phyloP scores from a whole-genome alignment of 2,113 vertebrate species.

The Pseudolaguvia tuberculata region DNA sequence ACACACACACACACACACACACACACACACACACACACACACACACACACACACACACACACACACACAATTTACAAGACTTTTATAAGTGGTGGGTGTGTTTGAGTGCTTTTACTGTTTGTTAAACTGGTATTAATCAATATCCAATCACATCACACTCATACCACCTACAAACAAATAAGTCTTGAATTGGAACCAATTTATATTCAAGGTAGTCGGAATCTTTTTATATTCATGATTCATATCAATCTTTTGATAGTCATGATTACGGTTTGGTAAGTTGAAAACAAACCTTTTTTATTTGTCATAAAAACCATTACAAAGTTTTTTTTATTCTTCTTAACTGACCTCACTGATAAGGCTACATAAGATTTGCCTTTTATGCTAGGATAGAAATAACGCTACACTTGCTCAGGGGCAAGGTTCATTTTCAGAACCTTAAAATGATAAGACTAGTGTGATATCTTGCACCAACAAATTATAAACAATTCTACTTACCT shows the following conservation, averaged over 20 bases:
- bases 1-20: too few species aligned
- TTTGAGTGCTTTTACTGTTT: not conserved
- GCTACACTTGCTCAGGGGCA: not conserved
- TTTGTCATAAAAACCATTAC: too few species aligned
- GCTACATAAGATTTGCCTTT: not conserved
- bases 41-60: slow-evolving; percentile 47
- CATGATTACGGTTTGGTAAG: too few species aligned
- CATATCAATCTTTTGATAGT: too few species aligned
- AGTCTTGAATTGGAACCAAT: not conserved
- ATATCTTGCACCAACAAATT: not conserved
- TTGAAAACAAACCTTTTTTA: too few species aligned
- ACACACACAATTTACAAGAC: slow-evolving; percentile 15
- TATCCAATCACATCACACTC: not conserved
- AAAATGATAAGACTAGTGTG: not conserved
- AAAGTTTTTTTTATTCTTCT: not conserved
- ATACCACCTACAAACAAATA: not conserved
- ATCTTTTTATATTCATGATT: too few species aligned
- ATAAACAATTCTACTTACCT: not conserved
- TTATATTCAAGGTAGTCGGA: not conserved
- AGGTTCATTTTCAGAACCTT: not conserved
- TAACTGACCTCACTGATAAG: not conserved
- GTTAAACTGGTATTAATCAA: not conserved
- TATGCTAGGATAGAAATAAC: not conserved
- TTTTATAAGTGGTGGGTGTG: not conserved
- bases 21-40: too few species aligned